Conservation (phyloP, 2,888 invertebrate species). For the Bellardia pandia region DNA sequence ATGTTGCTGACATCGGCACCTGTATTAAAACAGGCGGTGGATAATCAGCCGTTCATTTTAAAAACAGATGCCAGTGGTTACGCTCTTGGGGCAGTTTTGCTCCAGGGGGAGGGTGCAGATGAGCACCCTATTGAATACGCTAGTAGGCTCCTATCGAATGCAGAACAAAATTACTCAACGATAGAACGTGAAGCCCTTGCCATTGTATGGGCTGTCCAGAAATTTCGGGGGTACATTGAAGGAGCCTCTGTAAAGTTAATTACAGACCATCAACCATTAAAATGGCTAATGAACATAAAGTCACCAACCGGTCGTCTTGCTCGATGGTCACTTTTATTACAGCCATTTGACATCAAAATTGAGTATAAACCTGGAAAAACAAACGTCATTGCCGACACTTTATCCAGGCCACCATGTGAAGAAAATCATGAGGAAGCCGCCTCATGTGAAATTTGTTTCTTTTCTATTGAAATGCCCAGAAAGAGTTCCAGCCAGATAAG, state of each 20-base stretch:
- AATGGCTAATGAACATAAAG: slow-evolving; percentile 79
- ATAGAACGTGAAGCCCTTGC: too few species aligned
- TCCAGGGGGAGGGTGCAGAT: slow-evolving; percentile 77
- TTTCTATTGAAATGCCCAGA: too few species aligned
- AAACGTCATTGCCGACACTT: too few species aligned
- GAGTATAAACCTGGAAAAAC: too few species aligned
- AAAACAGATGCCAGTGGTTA: slow-evolving; percentile 66
- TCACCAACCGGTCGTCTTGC: slow-evolving; percentile 82
- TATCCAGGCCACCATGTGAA: too few species aligned
- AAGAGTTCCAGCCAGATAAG: too few species aligned
- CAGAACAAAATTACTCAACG: too few species aligned
- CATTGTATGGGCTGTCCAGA: too few species aligned
- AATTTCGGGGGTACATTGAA: slow-evolving; percentile 69
- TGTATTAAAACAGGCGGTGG: not conserved
- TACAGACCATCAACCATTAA: slow-evolving; percentile 82
- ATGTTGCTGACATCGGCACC: too few species aligned
- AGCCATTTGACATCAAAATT: too few species aligned
- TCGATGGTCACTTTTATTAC: slow-evolving; percentile 69
- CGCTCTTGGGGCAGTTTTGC: slow-evolving; percentile 73
- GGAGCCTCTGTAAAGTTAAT: slow-evolving; percentile 73
- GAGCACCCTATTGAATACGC: slow-evolving; percentile 77
- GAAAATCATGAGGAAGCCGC: too few species aligned
- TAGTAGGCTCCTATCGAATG: slow-evolving; percentile 79
- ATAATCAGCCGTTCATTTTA: not conserved
- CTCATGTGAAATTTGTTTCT: too few species aligned